phyloP scores from a whole-genome alignment of 2,797 vertebrate species.

The Scolopax rusticola region DNA sequence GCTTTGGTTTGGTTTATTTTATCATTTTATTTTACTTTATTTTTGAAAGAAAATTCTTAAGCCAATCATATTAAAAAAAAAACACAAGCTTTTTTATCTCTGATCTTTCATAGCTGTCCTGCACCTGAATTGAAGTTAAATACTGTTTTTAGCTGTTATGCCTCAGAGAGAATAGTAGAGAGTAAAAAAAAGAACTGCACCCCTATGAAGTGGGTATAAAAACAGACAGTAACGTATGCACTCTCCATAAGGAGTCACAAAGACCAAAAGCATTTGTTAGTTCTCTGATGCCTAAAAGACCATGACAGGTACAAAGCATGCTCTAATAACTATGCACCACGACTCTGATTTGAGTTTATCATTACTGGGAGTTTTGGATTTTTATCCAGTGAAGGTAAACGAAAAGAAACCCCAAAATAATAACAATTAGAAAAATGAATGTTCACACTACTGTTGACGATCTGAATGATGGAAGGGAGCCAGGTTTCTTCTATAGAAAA shows the following conservation, averaged over 20 bases:
- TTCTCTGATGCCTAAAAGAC: not conserved
- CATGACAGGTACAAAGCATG: not conserved
- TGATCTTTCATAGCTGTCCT: not conserved
- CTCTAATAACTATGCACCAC: not conserved
- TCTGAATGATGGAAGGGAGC: not conserved
- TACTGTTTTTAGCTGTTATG: not conserved
- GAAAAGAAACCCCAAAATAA: not conserved
- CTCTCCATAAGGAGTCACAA: not conserved
- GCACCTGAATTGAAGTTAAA: not conserved
- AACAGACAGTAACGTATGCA: not conserved
- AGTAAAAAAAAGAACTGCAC: not conserved
- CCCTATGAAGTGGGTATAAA: not conserved
- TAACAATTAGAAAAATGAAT: not conserved
- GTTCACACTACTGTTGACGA: not conserved
- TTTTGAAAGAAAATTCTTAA: not conserved
- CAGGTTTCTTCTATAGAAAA: not conserved
- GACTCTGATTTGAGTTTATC: not conserved
- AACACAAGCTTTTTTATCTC: not conserved
- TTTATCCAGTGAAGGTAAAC: not conserved
- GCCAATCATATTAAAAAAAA: not conserved
- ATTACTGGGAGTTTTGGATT: accelerated
- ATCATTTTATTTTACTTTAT: not conserved
- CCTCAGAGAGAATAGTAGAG: not conserved
- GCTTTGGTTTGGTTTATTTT: not conserved
- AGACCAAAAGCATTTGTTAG: constrained; percentile 20